These are phyloP conservation scores for Xanthostigma xanthostigma DNA, from an alignment of 2,888 invertebrate genomes.

Conservation along the genomic window DNA sequence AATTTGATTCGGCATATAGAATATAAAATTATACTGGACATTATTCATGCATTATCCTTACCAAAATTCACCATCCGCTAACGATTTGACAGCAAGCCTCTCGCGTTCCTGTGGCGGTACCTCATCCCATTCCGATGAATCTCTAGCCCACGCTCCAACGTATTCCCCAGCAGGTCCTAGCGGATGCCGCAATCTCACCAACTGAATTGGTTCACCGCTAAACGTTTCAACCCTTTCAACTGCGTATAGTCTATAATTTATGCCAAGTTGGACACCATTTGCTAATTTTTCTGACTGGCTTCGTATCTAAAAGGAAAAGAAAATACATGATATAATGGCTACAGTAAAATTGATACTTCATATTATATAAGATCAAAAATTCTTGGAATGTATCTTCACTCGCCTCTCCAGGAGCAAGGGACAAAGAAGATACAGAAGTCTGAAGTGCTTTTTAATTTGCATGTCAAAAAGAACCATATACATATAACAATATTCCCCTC, in stretches of 20 bases:
- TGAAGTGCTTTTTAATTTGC: no score
- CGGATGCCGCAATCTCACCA: conserved; percentile 57
- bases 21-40: no score
- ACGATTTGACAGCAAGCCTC: conserved; percentile 45
- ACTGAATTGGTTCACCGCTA: conserved; percentile 51
- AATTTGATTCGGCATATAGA: no score
- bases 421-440: no score
- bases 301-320: conserved; percentile 30
- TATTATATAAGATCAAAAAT: no score
- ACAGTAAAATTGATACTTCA: no score
- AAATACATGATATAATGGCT: neutral
- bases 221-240: conserved; percentile 62
- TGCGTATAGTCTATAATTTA: conserved; percentile 63
- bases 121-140: conserved; percentile 61
- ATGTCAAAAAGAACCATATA: no score
- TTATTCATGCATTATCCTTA: conserved; percentile 17
- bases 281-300: conserved; percentile 46
- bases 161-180: conserved; percentile 46
- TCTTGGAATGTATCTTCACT: no score
- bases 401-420: no score
- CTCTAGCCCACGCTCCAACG: conserved; percentile 52
- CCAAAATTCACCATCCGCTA: conserved; percentile 62
- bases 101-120: conserved; percentile 59
- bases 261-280: conserved; percentile 54
- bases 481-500: no score